Conservation (phyloP, 2,113 vertebrate species). For the Xiphorhynchus elegans region DNA sequence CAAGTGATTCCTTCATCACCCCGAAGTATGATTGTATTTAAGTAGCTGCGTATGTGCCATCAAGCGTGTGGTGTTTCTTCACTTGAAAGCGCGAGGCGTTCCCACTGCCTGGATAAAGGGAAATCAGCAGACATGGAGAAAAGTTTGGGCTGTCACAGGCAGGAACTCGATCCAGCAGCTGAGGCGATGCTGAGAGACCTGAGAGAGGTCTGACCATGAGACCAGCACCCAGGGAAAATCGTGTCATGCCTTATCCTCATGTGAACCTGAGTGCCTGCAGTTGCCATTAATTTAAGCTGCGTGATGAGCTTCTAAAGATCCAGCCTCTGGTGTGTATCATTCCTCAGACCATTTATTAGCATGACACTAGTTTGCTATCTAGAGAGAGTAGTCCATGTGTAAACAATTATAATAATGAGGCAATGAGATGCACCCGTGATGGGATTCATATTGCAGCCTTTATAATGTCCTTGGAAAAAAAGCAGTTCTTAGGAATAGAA, state of each 20-base stretch:
- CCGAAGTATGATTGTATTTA: neutral
- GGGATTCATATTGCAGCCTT: neutral
- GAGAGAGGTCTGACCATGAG: neutral
- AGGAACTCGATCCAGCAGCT: neutral
- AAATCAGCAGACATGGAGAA: neutral
- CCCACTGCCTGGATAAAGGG: neutral
- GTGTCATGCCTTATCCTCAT: neutral
- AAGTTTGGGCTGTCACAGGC: neutral
- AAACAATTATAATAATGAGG: neutral
- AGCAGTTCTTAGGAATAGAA: neutral
- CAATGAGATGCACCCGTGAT: neutral
- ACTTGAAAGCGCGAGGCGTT: neutral
- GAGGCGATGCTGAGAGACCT: neutral
- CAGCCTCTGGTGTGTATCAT: neutral
- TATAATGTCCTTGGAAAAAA: neutral
- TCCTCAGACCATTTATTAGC: neutral
- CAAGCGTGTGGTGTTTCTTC: neutral
- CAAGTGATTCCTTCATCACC: neutral
- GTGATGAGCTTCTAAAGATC: neutral
- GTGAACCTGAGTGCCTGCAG: neutral
- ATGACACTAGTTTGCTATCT: neutral
- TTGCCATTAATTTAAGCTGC: neutral
- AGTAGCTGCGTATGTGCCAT: neutral
- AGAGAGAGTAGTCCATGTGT: neutral
- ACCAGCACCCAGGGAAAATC: neutral